Base-by-base conservation (phyloP, 2,113 vertebrate genomes). In the Fregata magnificens region DNA sequence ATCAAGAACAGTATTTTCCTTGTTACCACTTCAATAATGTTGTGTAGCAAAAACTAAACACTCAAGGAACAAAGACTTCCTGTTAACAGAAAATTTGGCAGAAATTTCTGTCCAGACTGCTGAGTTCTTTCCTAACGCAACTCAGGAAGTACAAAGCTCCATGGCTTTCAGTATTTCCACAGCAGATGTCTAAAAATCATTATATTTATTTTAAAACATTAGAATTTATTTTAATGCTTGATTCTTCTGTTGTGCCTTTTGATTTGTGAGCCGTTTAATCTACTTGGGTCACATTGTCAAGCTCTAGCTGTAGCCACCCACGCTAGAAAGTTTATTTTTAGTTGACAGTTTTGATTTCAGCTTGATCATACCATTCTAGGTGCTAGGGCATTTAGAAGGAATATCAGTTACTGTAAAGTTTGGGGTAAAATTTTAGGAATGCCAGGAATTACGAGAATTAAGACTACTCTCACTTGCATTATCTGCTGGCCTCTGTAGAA, bases 191-290 rank as follows among this genome's bases (percentile, higher is more conserved):
- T 81, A 59, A 86, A 96, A 93, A 74, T 71, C 12, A 29, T 73
- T 56, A 2, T 74, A 66, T 95, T 94, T 94, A 82, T 88, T 97
- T 95, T 67, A 63, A 93, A 97, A 87, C 66, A 86, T 73, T 88
- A 44, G 32, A 66, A 67, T 92, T 86, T 89, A n/a, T 95, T 92
- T 55, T 71, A 81, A 42, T 74, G 74, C 52, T 95, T 21, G 19
- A 1, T 82, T 86, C 21, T 86, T 93, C 36, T 76, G 50, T 56
- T 92, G 44, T 44, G 52, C 52, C 32, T 86, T 97, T 88, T 94
- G 50, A 50, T 81, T 67, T 88, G 42, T 62, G 73, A 89, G 70
- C 24, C 9, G 10, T 63, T 93, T 86, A 63, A 66, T 77, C 40
- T 72, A 6, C n/a, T 47, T 1, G 1, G 47, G 45, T 78, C 32